These are phyloP conservation scores for Onychomys arenicola DNA, from an alignment of 2,797 vertebrate species.

Conservation along the genomic window DNA sequence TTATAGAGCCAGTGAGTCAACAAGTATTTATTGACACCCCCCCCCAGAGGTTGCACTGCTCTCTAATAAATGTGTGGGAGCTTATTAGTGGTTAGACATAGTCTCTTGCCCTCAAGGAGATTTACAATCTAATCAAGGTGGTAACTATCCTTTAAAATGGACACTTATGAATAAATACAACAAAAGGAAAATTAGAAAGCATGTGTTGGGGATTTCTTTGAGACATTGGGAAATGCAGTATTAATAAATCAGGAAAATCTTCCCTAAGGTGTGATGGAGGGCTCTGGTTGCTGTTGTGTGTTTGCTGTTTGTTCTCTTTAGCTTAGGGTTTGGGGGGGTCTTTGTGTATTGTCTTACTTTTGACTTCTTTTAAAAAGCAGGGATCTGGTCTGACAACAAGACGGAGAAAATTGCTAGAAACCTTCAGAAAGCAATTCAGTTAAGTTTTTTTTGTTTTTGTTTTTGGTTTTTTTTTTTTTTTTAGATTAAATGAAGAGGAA, in stretches of 20 bases:
- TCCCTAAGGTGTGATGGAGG: not conserved
- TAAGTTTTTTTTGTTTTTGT: constrained; percentile 34
- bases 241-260: constrained; percentile 34
- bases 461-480: constrained; percentile 33
- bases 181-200: constrained; percentile 61
- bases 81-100: constrained; percentile 71
- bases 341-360: constrained; percentile 8
- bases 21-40: constrained; percentile 78
- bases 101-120: constrained; percentile 76
- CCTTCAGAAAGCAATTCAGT: not conserved
- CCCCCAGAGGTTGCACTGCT: constrained; percentile 21
- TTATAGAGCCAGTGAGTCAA: constrained; percentile 81
- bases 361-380: constrained; percentile 38
- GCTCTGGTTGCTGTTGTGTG: not conserved
- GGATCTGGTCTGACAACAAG: not conserved
- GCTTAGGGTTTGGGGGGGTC: not conserved
- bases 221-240: not conserved
- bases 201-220: not conserved
- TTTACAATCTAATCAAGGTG: constrained; percentile 70
- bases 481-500: constrained; percentile 51
- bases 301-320: not conserved
- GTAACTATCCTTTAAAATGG: constrained; percentile 71
- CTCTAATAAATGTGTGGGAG: constrained; percentile 70
- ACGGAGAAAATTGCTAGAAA: constrained; percentile 7
- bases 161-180: constrained; percentile 69